Conservation (phyloP, 2,113 vertebrate genomes). For the Piaya cayana region DNA sequence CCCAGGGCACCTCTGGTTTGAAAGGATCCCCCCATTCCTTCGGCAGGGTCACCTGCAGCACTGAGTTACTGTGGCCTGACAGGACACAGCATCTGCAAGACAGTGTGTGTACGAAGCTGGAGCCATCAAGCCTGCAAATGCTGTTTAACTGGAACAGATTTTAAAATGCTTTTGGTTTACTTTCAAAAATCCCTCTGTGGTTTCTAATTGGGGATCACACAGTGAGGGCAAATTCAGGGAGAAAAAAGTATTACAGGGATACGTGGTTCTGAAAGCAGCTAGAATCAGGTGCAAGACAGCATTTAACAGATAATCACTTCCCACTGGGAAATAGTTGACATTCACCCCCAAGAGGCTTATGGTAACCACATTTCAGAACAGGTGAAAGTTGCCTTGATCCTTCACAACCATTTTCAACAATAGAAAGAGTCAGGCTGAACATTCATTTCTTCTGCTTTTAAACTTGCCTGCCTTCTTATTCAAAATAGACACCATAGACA, state of each 20-base stretch:
- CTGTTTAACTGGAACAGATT: background rate
- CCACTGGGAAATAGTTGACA: background rate
- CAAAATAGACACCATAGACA: slow-evolving; percentile 86
- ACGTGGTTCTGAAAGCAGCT: background rate
- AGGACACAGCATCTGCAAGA: background rate
- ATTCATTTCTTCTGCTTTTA: background rate
- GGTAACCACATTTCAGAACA: background rate
- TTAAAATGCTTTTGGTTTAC: background rate
- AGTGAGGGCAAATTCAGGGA: background rate
- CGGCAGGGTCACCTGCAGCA: background rate
- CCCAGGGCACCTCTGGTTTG: background rate
- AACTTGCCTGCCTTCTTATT: slow-evolving; percentile 62
- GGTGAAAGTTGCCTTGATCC: background rate
- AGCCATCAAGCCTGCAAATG: fast-evolving
- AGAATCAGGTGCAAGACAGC: background rate
- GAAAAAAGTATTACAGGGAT: background rate
- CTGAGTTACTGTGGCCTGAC: fast-evolving
- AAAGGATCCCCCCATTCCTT: background rate
- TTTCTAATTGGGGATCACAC: background rate
- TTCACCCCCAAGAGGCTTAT: background rate
- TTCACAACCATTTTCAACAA: background rate
- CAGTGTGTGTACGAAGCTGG: fast-evolving
- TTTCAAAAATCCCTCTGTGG: background rate
- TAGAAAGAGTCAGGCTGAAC: background rate
- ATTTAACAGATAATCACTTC: background rate